Percentiles rank a stretch among this genome's conserved stretches.
phyloP scores from a whole-genome alignment of 2,888 invertebrate genomes.

The Drosophila mercatorum region DNA sequence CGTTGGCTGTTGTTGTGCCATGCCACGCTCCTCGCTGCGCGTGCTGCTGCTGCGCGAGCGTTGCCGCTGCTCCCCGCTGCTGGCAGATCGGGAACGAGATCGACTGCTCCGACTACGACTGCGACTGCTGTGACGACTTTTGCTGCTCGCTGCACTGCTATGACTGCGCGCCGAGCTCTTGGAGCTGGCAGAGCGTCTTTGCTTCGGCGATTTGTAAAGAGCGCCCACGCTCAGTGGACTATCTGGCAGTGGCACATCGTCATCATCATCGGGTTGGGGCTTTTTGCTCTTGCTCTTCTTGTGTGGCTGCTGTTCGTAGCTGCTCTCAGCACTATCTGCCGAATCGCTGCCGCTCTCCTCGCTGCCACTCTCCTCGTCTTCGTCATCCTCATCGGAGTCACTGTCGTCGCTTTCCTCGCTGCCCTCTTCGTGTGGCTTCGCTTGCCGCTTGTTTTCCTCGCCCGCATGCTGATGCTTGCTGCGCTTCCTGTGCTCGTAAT shows the following conservation, averaged over 20 bases:
- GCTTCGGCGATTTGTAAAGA: conserved; percentile 85
- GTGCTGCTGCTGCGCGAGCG: conserved; percentile 76
- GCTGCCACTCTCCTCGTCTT: conserved; percentile 50
- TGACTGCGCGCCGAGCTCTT: conserved; percentile 65
- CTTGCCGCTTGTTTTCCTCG: conserved; percentile 66
- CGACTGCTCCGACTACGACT: conserved; percentile 54
- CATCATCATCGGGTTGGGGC: conserved; percentile 82
- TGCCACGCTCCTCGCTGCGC: conserved; percentile 81
- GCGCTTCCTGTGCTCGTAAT: conserved; percentile 69
- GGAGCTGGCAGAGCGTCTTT: conserved; percentile 58
- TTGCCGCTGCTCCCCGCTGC: conserved; percentile 39
- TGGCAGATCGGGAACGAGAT: conserved; percentile 53
- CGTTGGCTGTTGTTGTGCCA: conserved; percentile 61
- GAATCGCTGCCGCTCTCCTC: conserved; percentile 52
- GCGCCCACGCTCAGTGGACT: conserved; percentile 86
- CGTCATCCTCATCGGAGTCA: conserved; percentile 54
- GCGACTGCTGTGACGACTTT: conserved; percentile 51
- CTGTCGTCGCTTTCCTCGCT: conserved; percentile 51
- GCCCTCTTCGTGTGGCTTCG: conserved; percentile 36
- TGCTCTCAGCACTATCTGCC: conserved; percentile 62
- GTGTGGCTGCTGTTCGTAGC: conserved; percentile 37
- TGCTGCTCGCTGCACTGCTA: conserved; percentile 47
- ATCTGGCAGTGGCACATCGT: conserved; percentile 85
- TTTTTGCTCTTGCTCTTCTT: conserved; percentile 63
- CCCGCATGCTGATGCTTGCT: conserved; percentile 70